phyloP scores from a whole-genome alignment of 2,113 vertebrate species.

The Stomatorhinus ivindoensis region DNA sequence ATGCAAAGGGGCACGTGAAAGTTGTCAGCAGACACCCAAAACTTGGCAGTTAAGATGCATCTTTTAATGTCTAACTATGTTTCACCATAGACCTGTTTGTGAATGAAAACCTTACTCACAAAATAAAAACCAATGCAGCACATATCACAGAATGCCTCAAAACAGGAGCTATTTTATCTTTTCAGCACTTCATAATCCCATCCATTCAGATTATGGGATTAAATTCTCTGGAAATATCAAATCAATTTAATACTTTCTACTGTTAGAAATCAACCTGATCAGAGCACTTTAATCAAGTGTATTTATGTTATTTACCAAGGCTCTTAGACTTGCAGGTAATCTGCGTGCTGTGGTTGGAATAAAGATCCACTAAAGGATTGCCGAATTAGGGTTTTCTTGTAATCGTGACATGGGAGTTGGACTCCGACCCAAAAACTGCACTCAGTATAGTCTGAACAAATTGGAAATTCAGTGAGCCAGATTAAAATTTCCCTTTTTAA shows the following conservation, averaged over 20 bases:
- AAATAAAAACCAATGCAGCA: neutral
- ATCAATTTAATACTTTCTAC: conserved; percentile 17
- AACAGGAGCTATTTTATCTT: neutral
- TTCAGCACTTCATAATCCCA: neutral
- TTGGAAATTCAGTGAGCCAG: neutral
- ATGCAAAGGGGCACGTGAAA: neutral
- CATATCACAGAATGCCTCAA: neutral
- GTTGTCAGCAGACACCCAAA: neutral
- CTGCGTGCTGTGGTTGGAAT: neutral
- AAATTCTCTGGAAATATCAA: conserved; percentile 5
- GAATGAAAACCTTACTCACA: neutral
- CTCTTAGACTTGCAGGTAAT: neutral
- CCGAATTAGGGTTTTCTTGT: neutral
- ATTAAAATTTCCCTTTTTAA: neutral
- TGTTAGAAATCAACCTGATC: neutral
- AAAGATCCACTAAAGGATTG: neutral
- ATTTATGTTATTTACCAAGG: neutral
- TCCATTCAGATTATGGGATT: conserved; percentile 12
- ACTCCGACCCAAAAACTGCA: neutral
- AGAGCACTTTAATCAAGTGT: neutral
- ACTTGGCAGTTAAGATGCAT: neutral
- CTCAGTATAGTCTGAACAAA: neutral
- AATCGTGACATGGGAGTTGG: neutral
- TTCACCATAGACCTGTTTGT: neutral
- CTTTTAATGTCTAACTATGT: neutral